Base-by-base conservation (phyloP, 2,797 vertebrate genomes). In the Halcyon chelicuti region DNA sequence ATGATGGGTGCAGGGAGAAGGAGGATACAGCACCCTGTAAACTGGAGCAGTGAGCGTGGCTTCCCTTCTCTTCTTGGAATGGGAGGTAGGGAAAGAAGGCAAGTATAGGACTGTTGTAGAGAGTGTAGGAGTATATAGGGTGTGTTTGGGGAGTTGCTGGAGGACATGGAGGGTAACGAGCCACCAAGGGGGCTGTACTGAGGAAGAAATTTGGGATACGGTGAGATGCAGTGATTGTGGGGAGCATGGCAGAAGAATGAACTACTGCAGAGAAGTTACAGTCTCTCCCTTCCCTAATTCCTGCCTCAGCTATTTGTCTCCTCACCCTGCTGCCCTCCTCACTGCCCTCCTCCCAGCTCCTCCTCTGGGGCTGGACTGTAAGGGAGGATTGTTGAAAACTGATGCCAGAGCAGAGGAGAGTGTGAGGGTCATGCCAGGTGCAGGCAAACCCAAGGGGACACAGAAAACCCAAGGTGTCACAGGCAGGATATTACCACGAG, bases 401-500 rank as follows among this genome's bases (percentile, higher is more conserved):
- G 51, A 66, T 49, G 39, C 18, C 51, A 73, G 29, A 55, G 35
- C 20, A 72, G 33, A 42, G 21, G 4, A 76, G 17, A 21, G 60
- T n/a, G 15, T 78, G 42, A 78, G 21, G 5, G 16, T 35, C 3
- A 0, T 25, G 6, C 5, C 62, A 14, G 8, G 12, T 62, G 14
- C 55, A 70, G 60, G 14, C 23, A 76, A 65, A 44, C 6, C 4
- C 0, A 5, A 49, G 5, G 12, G 9, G 25, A 67, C 13, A 47
- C n/a, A 51, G 40, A 67, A 86, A 58, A 81, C 8, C 44, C 12
- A n/a, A 12, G 10, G 29, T 42, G 10, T 67, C 67, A 31, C 10
- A 61, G 46, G 15, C n/a, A 86, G n/a, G 7, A 79, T n/a, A 51
- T 23, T 20, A 42, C 18, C 26, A 55, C 0, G 0, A 39, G 26